Percentiles rank a stretch among this genome's conserved stretches.
phyloP scores from a whole-genome alignment of 2,113 vertebrate genomes.

The western clawed frog (Xenopus tropicalis) region DNA sequence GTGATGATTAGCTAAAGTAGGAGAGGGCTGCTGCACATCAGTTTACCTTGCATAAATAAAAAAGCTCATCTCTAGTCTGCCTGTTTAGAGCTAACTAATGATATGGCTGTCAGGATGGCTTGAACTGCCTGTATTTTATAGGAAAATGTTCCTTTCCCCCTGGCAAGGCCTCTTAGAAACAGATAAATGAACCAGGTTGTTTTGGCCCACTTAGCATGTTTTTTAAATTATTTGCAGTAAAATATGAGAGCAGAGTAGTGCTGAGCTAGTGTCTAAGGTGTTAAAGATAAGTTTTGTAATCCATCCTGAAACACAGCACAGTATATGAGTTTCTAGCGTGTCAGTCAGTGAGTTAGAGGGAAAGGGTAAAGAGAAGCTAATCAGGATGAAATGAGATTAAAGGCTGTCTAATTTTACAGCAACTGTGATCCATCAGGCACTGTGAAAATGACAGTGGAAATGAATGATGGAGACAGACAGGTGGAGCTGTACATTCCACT shows the following conservation, averaged over 20 bases:
- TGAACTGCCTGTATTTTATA: neutral
- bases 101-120: neutral
- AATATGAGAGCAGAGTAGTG: neutral
- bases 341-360: constrained; percentile 92
- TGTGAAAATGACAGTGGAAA: constrained; percentile 97
- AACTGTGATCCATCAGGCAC: constrained; percentile 98
- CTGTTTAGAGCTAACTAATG: neutral
- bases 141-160: neutral
- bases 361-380: constrained; percentile 93
- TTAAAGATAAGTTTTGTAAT: constrained; percentile 76
- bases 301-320: constrained; percentile 60
- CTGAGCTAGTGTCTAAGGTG: constrained; percentile 46
- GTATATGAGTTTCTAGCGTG: constrained; percentile 78
- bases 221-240: neutral
- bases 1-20: neutral
- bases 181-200: neutral
- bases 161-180: neutral
- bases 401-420: constrained; percentile 99
- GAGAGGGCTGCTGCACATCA: neutral
- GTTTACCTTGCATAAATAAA: constrained; percentile 2
- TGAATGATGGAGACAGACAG: constrained; percentile 99
- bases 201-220: neutral
- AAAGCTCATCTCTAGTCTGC: neutral
- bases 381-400: constrained; percentile 99
- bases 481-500: constrained; percentile 98